Evolutionary conservation across 2,888 invertebrate species (phyloP).

Genomic region (Anodontia alba): DNA sequence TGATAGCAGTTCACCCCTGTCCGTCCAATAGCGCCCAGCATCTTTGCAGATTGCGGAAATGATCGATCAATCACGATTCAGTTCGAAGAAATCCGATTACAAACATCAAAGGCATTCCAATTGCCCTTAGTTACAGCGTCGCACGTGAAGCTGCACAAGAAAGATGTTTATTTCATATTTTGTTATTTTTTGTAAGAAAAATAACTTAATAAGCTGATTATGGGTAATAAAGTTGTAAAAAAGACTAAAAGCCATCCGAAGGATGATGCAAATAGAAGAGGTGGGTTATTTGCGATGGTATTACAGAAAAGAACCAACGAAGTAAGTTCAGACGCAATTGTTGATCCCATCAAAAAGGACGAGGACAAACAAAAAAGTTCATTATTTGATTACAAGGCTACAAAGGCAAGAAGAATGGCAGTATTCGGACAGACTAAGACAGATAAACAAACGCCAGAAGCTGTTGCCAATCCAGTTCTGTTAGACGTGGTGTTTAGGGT

Average conservation of each 20-base stretch:
- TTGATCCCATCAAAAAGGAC: too few species aligned
- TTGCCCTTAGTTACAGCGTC: background rate
- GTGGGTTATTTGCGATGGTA: too few species aligned
- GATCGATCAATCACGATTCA: too few species aligned
- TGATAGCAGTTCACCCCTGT: too few species aligned
- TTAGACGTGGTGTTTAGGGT: slow-evolving; percentile 25
- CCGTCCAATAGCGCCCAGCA: too few species aligned
- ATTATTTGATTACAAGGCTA: background rate
- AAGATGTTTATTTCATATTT: background rate
- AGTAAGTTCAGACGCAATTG: too few species aligned
- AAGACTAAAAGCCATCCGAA: background rate
- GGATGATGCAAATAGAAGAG: too few species aligned
- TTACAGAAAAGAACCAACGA: too few species aligned
- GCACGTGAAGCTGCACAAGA: background rate
- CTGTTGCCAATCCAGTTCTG: slow-evolving; percentile 3
- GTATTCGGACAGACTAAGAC: slow-evolving; percentile 4
- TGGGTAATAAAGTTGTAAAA: background rate
- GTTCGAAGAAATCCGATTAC: slow-evolving; percentile 3
- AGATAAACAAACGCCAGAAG: background rate
- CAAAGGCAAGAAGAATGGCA: slow-evolving; percentile 34
- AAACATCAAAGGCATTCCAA: background rate
- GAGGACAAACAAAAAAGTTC: too few species aligned
- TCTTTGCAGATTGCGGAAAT: too few species aligned
- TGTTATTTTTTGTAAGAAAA: too few species aligned
- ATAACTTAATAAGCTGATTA: background rate